Evolutionary conservation across 2,888 invertebrate genomes (phyloP).

Genomic region (Apoda limacodes): DNA sequence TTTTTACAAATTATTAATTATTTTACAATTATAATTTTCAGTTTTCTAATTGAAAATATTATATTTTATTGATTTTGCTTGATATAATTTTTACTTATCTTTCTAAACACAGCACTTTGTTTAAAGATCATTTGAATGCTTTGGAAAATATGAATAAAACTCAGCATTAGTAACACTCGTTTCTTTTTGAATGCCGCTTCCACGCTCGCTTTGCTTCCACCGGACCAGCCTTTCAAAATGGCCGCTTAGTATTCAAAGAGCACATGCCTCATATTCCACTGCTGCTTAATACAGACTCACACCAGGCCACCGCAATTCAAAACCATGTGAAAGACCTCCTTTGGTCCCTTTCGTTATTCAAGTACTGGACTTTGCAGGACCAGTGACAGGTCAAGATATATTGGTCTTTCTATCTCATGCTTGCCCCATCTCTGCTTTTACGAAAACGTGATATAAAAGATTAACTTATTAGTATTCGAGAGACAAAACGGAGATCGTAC

Average conservation of each 20-base stretch:
- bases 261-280: slow-evolving; percentile 61
- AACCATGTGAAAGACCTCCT: slow-evolving; percentile 33
- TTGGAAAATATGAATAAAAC: slow-evolving; percentile 5
- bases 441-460: slow-evolving; percentile 66
- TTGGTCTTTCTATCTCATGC: slow-evolving; percentile 47
- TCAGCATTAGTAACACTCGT: slow-evolving; percentile 7
- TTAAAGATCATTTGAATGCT: slow-evolving; percentile 7
- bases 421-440: slow-evolving; percentile 63
- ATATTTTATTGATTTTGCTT: slow-evolving; percentile 1
- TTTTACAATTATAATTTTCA: neutral
- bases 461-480: slow-evolving; percentile 67
- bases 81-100: no score
- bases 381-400: slow-evolving; percentile 30
- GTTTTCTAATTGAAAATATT: slow-evolving; percentile 1
- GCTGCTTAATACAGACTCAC: slow-evolving; percentile 58
- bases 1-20: neutral
- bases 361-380: slow-evolving; percentile 18
- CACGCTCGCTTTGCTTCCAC: slow-evolving; percentile 11
- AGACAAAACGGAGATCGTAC: slow-evolving; percentile 37
- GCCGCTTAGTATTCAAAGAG: slow-evolving; percentile 59
- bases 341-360: slow-evolving; percentile 20
- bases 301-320: slow-evolving; percentile 48
- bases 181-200: slow-evolving; percentile 10
- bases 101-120: no score
- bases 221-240: slow-evolving; percentile 41